Percentiles rank a stretch among this genome's conserved stretches.
Conservation (phyloP, 2,888 invertebrate genomes). For the Selenia dentaria region DNA sequence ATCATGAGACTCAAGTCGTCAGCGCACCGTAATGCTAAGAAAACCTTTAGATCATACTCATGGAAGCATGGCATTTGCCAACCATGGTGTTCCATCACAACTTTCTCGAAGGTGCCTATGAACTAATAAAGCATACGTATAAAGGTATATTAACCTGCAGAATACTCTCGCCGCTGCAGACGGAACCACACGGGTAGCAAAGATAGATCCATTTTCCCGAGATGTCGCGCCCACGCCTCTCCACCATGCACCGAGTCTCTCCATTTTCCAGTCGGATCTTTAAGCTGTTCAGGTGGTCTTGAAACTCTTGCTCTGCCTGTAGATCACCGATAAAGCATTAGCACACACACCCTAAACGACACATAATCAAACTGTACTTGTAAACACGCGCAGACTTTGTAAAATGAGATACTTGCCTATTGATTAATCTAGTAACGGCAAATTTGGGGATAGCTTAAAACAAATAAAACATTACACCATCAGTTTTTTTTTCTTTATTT, state of each 20-base stretch:
- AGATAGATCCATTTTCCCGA: conserved; percentile 76
- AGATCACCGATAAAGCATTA: conserved; percentile 27
- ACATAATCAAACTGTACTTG: not conserved
- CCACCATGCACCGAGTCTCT: conserved; percentile 69
- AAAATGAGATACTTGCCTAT: conserved; percentile 1
- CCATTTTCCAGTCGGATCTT: conserved; percentile 78
- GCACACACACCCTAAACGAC: not conserved
- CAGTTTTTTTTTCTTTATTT: conserved; percentile 22
- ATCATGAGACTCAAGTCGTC: no score
- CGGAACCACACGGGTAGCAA: conserved; percentile 81
- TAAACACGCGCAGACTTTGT: not conserved
- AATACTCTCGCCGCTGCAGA: conserved; percentile 72
- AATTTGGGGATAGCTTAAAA: conserved; percentile 40
- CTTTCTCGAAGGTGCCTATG: no score
- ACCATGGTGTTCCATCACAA: no score
- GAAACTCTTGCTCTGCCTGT: conserved; percentile 76
- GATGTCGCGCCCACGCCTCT: conserved; percentile 68
- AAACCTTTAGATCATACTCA: no score
- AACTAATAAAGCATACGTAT: no score
- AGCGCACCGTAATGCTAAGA: no score
- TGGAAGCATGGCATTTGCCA: no score
- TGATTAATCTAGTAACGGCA: not conserved
- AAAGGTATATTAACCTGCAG: conserved; percentile 59
- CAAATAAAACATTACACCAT: conserved; percentile 57
- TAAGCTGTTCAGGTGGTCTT: conserved; percentile 70